Percentiles rank a stretch among this genome's conserved stretches.
These are phyloP conservation scores for Danionella dracula DNA, from an alignment of 2,797 vertebrate genomes.

Conservation along the genomic window DNA sequence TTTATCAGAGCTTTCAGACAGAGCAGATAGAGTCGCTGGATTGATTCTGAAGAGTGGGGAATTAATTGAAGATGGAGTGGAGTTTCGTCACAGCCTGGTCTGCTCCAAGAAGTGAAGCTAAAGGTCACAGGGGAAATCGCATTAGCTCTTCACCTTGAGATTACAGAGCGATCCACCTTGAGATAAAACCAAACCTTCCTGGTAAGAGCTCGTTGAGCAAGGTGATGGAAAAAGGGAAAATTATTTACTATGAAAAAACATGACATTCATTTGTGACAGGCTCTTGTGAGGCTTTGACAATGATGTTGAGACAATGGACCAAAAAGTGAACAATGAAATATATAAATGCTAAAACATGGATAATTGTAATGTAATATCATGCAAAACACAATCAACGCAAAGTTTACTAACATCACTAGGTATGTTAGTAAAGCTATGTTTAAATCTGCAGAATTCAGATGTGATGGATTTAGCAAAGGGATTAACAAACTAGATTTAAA, in stretches of 20 bases:
- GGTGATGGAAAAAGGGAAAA: not conserved
- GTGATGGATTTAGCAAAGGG: not conserved
- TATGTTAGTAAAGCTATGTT: too few species aligned
- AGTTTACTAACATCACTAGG: too few species aligned
- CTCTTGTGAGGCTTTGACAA: not conserved
- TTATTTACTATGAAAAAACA: not conserved
- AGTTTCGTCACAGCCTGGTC: slow-evolving; percentile 17
- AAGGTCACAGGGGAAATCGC: slow-evolving; percentile 35
- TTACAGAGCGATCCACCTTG: slow-evolving; percentile 30
- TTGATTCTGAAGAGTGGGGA: slow-evolving; percentile 38
- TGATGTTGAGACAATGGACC: too few species aligned
- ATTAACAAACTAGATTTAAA: too few species aligned
- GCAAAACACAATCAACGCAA: too few species aligned
- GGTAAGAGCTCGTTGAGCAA: not conserved
- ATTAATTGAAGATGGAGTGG: slow-evolving; percentile 32
- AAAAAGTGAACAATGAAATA: too few species aligned
- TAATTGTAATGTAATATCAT: too few species aligned
- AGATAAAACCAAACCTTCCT: slow-evolving; percentile 18
- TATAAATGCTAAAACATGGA: too few species aligned
- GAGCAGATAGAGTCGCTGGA: slow-evolving; percentile 25
- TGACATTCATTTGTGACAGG: not conserved
- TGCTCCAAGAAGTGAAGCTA: slow-evolving; percentile 1
- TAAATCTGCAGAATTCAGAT: not conserved
- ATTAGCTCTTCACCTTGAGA: slow-evolving; percentile 38
- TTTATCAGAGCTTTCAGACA: slow-evolving; percentile 32